These are phyloP conservation scores for Orthosia incerta DNA, from an alignment of 2,888 invertebrate genomes.

Conservation along the genomic window DNA sequence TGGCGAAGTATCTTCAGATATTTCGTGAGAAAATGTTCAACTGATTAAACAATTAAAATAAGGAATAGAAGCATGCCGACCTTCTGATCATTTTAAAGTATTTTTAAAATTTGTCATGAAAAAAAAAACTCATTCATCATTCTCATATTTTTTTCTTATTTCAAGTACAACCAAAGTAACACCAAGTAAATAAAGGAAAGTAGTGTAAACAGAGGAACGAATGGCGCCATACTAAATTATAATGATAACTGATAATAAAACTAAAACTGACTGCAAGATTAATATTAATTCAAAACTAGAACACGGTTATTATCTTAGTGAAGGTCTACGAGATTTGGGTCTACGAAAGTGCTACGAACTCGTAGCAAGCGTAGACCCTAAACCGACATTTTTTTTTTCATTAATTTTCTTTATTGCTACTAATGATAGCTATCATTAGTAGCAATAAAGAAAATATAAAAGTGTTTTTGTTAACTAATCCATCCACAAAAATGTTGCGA, in stretches of 20 bases:
- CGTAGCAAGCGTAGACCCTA: constrained; percentile 52
- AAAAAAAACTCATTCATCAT: not conserved
- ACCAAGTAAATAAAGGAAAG: not conserved
- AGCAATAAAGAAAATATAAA: too few relatives aligned
- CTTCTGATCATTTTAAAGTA: not conserved
- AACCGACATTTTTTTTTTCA: not conserved
- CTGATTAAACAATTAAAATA: not conserved
- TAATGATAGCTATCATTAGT: too few relatives aligned
- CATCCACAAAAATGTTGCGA: not conserved
- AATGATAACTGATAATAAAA: constrained; percentile 29
- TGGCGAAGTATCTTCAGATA: not conserved
- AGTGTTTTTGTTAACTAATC: too few relatives aligned
- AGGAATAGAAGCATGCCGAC: not conserved
- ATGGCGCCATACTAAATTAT: constrained; percentile 35
- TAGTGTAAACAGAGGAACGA: constrained; percentile 8
- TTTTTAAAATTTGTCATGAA: not conserved
- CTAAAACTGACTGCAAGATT: constrained; percentile 27
- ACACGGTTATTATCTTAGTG: constrained; percentile 10
- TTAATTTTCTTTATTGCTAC: not conserved
- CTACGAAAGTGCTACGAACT: constrained; percentile 61
- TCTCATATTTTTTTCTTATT: not conserved
- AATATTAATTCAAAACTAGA: constrained; percentile 37
- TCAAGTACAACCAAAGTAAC: not conserved
- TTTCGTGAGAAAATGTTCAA: not conserved
- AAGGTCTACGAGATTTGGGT: constrained; percentile 42